phyloP scores from a whole-genome alignment of 2,888 invertebrate species.

The Brenthis hecate region DNA sequence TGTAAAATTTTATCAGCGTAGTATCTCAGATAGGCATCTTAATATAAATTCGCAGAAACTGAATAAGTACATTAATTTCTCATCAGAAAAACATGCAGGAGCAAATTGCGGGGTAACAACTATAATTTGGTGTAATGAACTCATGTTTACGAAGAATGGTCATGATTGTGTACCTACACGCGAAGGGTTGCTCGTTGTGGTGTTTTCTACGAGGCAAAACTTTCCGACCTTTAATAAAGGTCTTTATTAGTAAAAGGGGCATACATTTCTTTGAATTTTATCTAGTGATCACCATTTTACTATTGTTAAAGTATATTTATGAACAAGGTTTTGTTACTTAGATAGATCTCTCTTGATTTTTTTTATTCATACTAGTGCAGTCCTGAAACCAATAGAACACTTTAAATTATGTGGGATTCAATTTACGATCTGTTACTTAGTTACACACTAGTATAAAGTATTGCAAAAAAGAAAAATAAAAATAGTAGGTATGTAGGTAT shows the following conservation, averaged over 20 bases:
- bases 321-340: too few species aligned
- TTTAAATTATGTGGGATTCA: too few species aligned
- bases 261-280: too few species aligned
- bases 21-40: conserved; percentile 38
- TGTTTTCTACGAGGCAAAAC: neutral
- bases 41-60: conserved; percentile 44
- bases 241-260: neutral
- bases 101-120: conserved; percentile 63
- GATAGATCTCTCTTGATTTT: too few species aligned
- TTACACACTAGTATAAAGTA: too few species aligned
- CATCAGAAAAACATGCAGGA: conserved; percentile 61
- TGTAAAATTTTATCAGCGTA: conserved; percentile 31
- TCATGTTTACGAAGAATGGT: conserved; percentile 53
- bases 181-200: conserved; percentile 44
- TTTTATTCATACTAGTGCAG: too few species aligned
- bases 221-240: neutral
- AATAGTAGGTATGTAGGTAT: too few species aligned
- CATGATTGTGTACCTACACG: conserved; percentile 58
- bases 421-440: too few species aligned
- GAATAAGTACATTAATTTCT: conserved; percentile 49
- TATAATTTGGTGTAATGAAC: conserved; percentile 68
- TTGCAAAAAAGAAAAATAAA: too few species aligned
- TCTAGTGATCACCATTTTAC: too few species aligned
- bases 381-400: too few species aligned
- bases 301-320: too few species aligned